A percentile compares a stretch with the other conserved stretches of the same genome.
phyloP scores from a whole-genome alignment of 2,888 invertebrate genomes.

The Cryptus viduatorius region DNA sequence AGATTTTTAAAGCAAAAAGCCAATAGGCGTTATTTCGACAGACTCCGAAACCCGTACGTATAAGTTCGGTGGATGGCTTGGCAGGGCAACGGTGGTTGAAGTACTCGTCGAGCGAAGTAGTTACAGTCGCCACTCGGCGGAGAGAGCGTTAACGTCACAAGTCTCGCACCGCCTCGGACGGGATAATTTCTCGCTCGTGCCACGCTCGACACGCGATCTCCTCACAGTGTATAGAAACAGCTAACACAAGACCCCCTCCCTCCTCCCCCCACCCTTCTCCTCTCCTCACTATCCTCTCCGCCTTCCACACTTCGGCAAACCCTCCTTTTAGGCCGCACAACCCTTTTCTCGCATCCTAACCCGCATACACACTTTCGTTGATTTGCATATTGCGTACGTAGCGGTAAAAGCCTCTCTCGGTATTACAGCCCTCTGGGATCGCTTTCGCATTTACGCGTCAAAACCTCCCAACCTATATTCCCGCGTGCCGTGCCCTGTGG shows the following conservation, averaged over 20 bases:
- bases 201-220: conserved; percentile 75
- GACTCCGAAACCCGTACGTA: conserved; percentile 36
- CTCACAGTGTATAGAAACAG: conserved; percentile 42
- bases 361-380: conserved; percentile 34
- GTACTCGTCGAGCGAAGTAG: conserved; percentile 48
- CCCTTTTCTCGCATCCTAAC: conserved; percentile 50
- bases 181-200: conserved; percentile 79
- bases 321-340: conserved; percentile 52
- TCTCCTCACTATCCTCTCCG: background rate
- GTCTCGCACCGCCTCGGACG: conserved; percentile 67
- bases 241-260: conserved; percentile 30
- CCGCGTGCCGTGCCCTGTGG: too few relatives aligned
- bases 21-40: conserved; percentile 16
- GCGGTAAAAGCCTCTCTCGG: conserved; percentile 27
- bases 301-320: conserved; percentile 46
- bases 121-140: conserved; percentile 31
- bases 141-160: conserved; percentile 64
- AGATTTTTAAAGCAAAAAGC: conserved; percentile 17
- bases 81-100: conserved; percentile 45
- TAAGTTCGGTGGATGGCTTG: conserved; percentile 61
- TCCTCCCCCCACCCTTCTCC: too few relatives aligned
- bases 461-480: conserved; percentile 29
- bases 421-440: conserved; percentile 6
- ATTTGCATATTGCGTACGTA: conserved; percentile 64
- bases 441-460: conserved; percentile 44